A percentile compares a stretch with the other conserved stretches of the same genome.
These are phyloP conservation scores for Steinernema scapterisci DNA, from an alignment of 2,888 invertebrate genomes.

Conservation along the genomic window DNA sequence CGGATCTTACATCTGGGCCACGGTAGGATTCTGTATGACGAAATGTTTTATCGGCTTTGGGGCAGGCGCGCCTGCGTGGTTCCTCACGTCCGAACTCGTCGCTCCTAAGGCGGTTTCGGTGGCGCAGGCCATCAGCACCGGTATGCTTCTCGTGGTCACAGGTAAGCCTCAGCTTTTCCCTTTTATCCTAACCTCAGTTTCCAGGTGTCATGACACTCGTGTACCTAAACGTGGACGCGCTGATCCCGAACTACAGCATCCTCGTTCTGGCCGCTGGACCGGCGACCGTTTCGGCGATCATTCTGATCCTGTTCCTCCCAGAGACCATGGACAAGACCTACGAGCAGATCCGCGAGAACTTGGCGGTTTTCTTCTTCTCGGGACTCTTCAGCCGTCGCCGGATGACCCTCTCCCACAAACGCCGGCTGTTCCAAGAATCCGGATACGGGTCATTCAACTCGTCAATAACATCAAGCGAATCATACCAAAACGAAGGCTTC, in stretches of 20 bases:
- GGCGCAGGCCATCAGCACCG: slow-evolving; percentile 62
- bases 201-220: slow-evolving; percentile 58
- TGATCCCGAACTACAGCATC: slow-evolving; percentile 52
- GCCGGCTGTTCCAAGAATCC: neutral
- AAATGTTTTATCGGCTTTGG: slow-evolving; percentile 56
- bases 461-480: neutral
- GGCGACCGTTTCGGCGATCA: slow-evolving; percentile 54
- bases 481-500: neutral
- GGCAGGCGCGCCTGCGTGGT: slow-evolving; percentile 66
- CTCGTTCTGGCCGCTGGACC: slow-evolving; percentile 57
- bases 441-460: slow-evolving; percentile 23
- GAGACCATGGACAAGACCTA: slow-evolving; percentile 58
- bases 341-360: slow-evolving; percentile 18
- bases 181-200: neutral
- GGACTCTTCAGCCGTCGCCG: slow-evolving; percentile 4
- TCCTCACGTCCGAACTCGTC: slow-evolving; percentile 65
- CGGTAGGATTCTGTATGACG: slow-evolving; percentile 44
- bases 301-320: slow-evolving; percentile 60
- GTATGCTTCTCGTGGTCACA: slow-evolving; percentile 49
- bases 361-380: slow-evolving; percentile 9
- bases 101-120: slow-evolving; percentile 40
- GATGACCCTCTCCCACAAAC: neutral
- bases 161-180: slow-evolving; percentile 34
- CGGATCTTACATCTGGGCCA: slow-evolving; percentile 36
- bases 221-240: slow-evolving; percentile 53